Conservation (phyloP, 1,140 invertebrate genomes). For the Eueides isabella region DNA sequence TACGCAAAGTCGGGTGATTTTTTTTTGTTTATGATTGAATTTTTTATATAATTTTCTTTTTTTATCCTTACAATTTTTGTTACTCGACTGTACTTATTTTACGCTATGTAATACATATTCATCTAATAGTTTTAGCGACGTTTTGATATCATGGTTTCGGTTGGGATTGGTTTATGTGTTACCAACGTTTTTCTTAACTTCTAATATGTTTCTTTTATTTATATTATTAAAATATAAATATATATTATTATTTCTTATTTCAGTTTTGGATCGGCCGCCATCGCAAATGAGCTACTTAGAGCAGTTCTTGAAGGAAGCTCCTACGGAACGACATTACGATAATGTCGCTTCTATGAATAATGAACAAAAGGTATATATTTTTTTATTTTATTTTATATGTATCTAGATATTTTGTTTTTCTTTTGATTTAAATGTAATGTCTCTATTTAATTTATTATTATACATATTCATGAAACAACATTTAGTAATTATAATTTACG, state of each 20-base stretch:
- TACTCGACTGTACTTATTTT: conserved; percentile 51
- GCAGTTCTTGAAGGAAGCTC: conserved; percentile 91
- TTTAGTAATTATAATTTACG: not conserved
- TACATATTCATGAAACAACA: too few species aligned
- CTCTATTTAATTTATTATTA: too few species aligned
- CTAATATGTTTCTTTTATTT: conserved; percentile 19
- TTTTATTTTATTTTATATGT: not conserved
- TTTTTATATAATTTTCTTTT: conserved; percentile 14
- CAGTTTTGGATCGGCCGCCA: conserved; percentile 92
- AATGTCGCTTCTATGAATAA: conserved; percentile 72
- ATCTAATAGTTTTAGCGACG: conserved; percentile 43
- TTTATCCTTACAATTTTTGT: conserved; percentile 36
- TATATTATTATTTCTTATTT: conserved; percentile 52
- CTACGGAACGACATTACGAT: conserved; percentile 71
- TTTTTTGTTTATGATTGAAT: conserved; percentile 13
- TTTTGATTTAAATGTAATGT: too few species aligned
- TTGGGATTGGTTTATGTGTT: conserved; percentile 74
- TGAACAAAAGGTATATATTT: conserved; percentile 70
- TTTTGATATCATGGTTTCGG: conserved; percentile 67
- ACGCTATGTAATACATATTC: conserved; percentile 45
- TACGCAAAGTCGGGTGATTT: conserved; percentile 53
- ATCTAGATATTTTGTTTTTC: not conserved
- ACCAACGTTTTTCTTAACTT: conserved; percentile 34
- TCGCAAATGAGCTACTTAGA: conserved; percentile 95
- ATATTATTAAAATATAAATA: not conserved